phyloP scores from a whole-genome alignment of 2,888 invertebrate genomes.

The Tipula confusa region DNA sequence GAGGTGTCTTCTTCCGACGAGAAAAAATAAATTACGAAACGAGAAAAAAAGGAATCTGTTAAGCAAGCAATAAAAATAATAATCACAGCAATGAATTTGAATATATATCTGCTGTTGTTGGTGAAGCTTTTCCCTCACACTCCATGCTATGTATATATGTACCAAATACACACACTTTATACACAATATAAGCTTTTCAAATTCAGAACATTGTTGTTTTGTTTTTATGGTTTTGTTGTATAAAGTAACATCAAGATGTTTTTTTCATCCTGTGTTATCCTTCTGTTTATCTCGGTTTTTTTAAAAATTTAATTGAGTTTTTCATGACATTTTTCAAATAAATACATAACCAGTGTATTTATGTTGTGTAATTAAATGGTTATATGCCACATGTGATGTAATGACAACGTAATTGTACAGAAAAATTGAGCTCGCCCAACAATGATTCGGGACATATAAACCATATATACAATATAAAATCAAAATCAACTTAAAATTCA shows the following conservation, averaged over 20 bases:
- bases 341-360: background rate
- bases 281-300: background rate
- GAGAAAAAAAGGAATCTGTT: background rate
- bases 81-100: background rate
- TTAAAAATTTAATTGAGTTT: background rate
- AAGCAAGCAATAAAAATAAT: conserved; percentile 25
- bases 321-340: background rate
- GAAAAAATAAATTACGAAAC: background rate
- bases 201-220: background rate
- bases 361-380: background rate
- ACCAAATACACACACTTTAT: background rate
- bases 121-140: background rate
- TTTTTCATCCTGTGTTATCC: background rate
- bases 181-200: background rate
- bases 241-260: background rate
- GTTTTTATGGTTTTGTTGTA: background rate
- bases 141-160: background rate
- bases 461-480: background rate
- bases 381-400: background rate
- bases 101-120: background rate
- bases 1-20: background rate
- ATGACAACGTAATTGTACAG: background rate
- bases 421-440: background rate
- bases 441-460: background rate
- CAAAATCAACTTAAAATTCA: background rate